Evolutionary conservation across 2,797 vertebrate species (phyloP), one percentile per base, ranked within the genome.

Genomic region (Sebastes oblongus): DNA sequence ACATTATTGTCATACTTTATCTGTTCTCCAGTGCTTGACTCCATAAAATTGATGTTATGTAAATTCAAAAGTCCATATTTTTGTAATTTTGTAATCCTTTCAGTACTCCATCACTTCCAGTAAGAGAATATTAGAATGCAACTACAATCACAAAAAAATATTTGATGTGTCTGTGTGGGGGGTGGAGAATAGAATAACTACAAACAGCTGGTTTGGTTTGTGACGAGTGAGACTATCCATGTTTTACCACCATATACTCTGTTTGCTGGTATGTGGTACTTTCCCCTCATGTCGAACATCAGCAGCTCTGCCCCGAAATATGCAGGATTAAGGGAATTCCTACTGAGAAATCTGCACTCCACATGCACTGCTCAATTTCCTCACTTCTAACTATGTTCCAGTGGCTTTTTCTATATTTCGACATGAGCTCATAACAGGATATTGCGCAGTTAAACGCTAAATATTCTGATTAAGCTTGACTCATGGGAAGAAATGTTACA

Each of bases 141-240:
- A 66, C 30, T 32, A 66, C 69, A 78, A 65, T 84, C 69, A 78
- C 36, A 70, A 32, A 25, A 71, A 73, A 72, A 59, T 67, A 70
- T 76, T 77, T 78, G 20, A 18, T 65, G 81, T 66, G 13, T 50
- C 69, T 70, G 10, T 62, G 79, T 46, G 77, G 82, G 87, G 84
- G 81, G 36, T 73, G 46, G 55, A 60, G 60, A 83, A 66, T 14
- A 88, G 75, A 92, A 79, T 81, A 83, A 89, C 65, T 88, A 86
- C 85, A 91, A 88, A 91, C 90, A 86, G 77, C 58, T 76, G 66
- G 13, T 80, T 80, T 74, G 65, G 36, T 66, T 76, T 75, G 55
- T 75, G 11, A 22, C 78, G 74, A 86, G 52, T 55, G 55, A 72
- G 24, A 68, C 30, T 71, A 12, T 76, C 39, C 50, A 27, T 75